These are phyloP conservation scores for Cariama cristata DNA, from an alignment of 2,113 vertebrate species.

Conservation along the genomic window DNA sequence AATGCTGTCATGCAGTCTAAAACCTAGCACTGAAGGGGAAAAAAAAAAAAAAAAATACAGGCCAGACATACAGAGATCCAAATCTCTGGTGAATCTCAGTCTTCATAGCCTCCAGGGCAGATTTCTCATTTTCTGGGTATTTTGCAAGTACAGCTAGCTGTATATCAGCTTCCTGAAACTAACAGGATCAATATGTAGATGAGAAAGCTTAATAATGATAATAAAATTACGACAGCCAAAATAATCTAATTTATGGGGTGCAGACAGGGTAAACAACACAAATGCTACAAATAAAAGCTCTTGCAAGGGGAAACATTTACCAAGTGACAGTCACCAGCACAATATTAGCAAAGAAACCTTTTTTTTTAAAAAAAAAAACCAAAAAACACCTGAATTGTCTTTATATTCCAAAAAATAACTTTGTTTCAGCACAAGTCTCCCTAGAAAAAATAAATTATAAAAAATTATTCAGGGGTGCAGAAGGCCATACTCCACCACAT, in stretches of 20 bases:
- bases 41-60: not conserved
- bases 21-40: not conserved
- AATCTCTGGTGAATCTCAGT: not conserved
- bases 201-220: slow-evolving; percentile 1
- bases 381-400: not conserved
- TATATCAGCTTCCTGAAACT: slow-evolving; percentile 17
- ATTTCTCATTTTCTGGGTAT: not conserved
- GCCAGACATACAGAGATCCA: not conserved
- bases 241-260: not conserved
- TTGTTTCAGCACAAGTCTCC: not conserved
- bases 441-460: not conserved
- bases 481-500: not conserved
- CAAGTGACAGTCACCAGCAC: not conserved
- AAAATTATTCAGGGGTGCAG: not conserved
- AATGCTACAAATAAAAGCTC: not conserved
- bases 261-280: not conserved
- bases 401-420: not conserved
- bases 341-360: not conserved
- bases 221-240: slow-evolving; percentile 22
- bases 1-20: not conserved
- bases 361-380: not conserved
- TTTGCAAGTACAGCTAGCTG: not conserved
- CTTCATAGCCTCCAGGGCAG: not conserved
- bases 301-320: not conserved
- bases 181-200: slow-evolving; percentile 26